phyloP scores from a whole-genome alignment of 2,113 vertebrate genomes.

The Eclectus roratus region DNA sequence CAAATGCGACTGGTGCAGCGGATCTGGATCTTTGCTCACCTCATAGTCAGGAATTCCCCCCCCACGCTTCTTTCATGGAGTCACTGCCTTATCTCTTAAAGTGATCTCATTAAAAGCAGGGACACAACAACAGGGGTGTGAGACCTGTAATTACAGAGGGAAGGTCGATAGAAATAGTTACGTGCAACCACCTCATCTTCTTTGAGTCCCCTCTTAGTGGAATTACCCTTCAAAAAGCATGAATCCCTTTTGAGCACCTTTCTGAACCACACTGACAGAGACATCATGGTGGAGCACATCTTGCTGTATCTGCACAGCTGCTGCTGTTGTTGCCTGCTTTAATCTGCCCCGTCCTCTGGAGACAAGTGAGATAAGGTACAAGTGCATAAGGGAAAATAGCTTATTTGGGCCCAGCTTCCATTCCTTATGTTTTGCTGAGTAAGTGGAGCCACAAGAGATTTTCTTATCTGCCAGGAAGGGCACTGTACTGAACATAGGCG shows the following conservation, averaged over 20 bases:
- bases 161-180: conserved; percentile 1
- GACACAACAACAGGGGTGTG: conserved; percentile 36
- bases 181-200: background rate
- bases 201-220: background rate
- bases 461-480: background rate
- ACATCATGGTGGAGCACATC: background rate
- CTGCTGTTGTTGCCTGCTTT: background rate
- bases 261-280: background rate
- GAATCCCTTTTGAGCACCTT: background rate
- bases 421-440: background rate
- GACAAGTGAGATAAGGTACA: background rate
- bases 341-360: background rate
- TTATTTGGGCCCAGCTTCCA: background rate
- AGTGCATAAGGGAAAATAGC: background rate
- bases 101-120: conserved; percentile 46
- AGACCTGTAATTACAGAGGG: conserved; percentile 25
- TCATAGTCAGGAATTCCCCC: background rate
- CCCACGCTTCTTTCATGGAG: background rate
- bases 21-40: conserved; percentile 48
- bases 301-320: background rate
- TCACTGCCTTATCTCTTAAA: conserved; percentile 3
- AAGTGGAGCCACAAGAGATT: background rate
- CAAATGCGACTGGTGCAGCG: background rate
- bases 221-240: conserved; percentile 28
- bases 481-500: background rate